Base-by-base conservation (phyloP, 2,888 invertebrate genomes). In the Germaria angustata region DNA sequence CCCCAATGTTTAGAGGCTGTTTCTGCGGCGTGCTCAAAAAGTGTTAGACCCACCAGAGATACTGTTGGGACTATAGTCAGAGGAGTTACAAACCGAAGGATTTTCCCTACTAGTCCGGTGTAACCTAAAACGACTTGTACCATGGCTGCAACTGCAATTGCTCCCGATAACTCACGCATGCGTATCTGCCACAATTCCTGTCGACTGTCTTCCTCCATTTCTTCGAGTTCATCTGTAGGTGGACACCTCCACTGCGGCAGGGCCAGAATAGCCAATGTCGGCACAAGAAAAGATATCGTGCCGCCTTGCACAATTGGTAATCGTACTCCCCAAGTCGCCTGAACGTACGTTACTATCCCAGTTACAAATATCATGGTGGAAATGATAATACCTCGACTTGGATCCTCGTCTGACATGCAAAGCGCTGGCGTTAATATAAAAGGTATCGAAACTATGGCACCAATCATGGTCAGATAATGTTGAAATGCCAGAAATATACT, bases 1-100 rank as follows among this genome's bases (percentile, higher is more conserved):
- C 95, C 95, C 97, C 97, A 97, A 86, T 97, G 95, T 87, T 94
- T 94, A 0, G 96, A 93, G 0, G 97, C 96, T n/a, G 96, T 95
- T 0, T 92, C 92, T 0, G 95, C 95, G 0, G 97, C 96, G 89
- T 96, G 95, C 88, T 95, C 94, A 88, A 97, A 96, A 46, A 97
- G 92, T 0, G 96, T 95, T 13, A 97, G 91, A 0, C 97, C 97
- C 77, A 97, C 95, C 69, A 97, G 91, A 0, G 96, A 94, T 8
- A 97, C 96, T 0, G 96, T 96, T 0, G 97, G 97, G 0, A 95
- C 95, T 66, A 97, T 96, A 0, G 96, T 95, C 79, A 97, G 90
- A 0, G 97, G 97, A 0, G 97, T 96, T 66, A 97, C 95, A 87
- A 93, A 95, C 59, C 93, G 93, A 1, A 97, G 91, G 69, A 96